These are phyloP conservation scores for Hystrix brachyura DNA, from an alignment of 2,113 vertebrate genomes.

Conservation along the genomic window DNA sequence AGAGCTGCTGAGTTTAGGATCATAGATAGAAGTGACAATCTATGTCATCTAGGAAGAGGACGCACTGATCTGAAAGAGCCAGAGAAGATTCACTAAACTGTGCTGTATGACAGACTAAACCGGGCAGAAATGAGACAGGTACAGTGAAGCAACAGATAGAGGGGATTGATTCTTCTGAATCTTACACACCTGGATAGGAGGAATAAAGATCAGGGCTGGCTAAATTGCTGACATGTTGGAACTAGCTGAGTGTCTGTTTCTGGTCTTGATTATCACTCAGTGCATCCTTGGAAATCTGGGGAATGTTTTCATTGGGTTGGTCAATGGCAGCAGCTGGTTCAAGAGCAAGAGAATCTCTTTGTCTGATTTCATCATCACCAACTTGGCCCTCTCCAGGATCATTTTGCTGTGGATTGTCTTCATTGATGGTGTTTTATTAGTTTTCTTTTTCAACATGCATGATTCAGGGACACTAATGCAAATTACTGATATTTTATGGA, in stretches of 20 bases:
- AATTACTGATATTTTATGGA: conserved; percentile 50
- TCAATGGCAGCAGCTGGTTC: conserved; percentile 66
- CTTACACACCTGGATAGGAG: background rate
- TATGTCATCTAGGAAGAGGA: conserved; percentile 30
- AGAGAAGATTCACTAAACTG: background rate
- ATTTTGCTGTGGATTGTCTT: conserved; percentile 62
- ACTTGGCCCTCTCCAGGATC: conserved; percentile 66
- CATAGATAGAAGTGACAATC: background rate
- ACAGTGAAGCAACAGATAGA: background rate
- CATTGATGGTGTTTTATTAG: background rate
- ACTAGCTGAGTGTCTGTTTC: background rate
- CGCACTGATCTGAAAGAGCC: background rate
- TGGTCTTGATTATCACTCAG: background rate
- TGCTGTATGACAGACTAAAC: background rate
- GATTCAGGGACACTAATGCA: background rate
- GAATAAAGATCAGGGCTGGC: background rate
- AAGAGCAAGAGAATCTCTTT: conserved; percentile 73
- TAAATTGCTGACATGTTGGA: background rate
- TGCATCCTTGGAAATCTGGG: conserved; percentile 72
- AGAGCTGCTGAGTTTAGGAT: conserved; percentile 44
- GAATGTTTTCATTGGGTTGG: conserved; percentile 69
- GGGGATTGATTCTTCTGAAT: background rate
- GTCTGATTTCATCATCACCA: conserved; percentile 69
- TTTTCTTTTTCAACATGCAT: background rate
- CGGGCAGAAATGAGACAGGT: background rate